Percentiles rank a stretch among this genome's conserved stretches.
These are phyloP conservation scores for Boulengeromyrus knoepffleri DNA, from an alignment of 2,113 vertebrate genomes.

Conservation along the genomic window DNA sequence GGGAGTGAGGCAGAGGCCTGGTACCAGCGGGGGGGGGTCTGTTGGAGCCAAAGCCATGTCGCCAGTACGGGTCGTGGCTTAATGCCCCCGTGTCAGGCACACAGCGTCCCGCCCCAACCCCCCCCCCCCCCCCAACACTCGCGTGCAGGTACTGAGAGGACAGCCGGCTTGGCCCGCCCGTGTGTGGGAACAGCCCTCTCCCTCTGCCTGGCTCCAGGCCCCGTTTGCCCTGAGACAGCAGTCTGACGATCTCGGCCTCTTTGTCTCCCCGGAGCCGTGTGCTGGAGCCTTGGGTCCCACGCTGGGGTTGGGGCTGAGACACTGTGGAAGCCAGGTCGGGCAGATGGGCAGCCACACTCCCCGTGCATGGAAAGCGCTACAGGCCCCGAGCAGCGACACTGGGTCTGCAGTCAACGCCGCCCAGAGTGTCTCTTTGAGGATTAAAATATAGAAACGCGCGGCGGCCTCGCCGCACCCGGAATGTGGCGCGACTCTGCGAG, in stretches of 20 bases:
- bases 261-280: background rate
- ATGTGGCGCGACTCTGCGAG: constrained; percentile 45
- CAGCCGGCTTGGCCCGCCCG: constrained; percentile 23
- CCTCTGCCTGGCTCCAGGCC: constrained; percentile 23
- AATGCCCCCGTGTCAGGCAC: constrained; percentile 26
- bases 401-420: background rate
- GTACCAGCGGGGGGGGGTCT: background rate
- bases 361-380: no score
- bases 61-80: constrained; percentile 39
- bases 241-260: constrained; percentile 22
- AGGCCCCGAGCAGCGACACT: background rate
- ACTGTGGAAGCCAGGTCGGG: no score
- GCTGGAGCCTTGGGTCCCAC: background rate
- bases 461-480: constrained; percentile 19
- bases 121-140: constrained; percentile 33
- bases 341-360: background rate
- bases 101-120: constrained; percentile 37
- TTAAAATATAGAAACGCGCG: background rate
- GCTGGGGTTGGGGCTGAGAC: background rate
- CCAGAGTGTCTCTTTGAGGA: background rate
- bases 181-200: constrained; percentile 22
- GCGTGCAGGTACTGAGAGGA: constrained; percentile 48
- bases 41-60: constrained; percentile 25
- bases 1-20: background rate
- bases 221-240: constrained; percentile 21